Base-by-base conservation (phyloP, 1,140 invertebrate genomes). In the Drosophila baimaii region DNA sequence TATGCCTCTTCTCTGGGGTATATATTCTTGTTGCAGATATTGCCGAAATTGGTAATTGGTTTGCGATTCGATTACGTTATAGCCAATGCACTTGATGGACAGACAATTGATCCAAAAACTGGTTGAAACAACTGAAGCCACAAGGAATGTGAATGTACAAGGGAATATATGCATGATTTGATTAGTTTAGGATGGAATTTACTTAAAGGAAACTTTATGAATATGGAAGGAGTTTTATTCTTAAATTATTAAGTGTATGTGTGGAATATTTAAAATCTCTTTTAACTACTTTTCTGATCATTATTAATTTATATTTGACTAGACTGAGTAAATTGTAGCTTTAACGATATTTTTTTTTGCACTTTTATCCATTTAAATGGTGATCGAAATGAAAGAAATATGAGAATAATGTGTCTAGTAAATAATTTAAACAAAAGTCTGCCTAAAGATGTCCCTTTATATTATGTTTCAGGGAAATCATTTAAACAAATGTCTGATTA, bases 31-130 rank as follows among this genome's bases (percentile, higher is more conserved):
- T 43, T 56, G 31, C 15, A 27, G 21, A 9, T 39, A 47, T 72
- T 72, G 66, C 35, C 43, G 35, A 66, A 54, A 71, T 47, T 71
- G 43, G 44, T 44, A 49, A 72, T 72, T 71, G 63, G 21, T 35
- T 46, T 33, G 31, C 23, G n/a, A 35, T 25, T 35, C 66, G 66
- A 49, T 71, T 71, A 70, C 68, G 52, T 70, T 70, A 47, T 31
- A 46, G 21, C 35, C 41, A 70, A 70, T 71, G 68, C 65, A 71
- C 68, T 71, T 71, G 65, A 70, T 46, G 51, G 51, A n/a, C 17
- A 65, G 19, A 15, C 65, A 70, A 57, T 56, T 70, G 68, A 70
- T 70, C 19, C 51, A 70, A 25, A 47, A 47, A 57, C 12, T 4
- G 37, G 49, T 19, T 27, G 21, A 33, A 0, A 12, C 29, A 17